Evolutionary conservation across 1,140 invertebrate genomes (phyloP).

Genomic region (Anoplolepis gracilipes): DNA sequence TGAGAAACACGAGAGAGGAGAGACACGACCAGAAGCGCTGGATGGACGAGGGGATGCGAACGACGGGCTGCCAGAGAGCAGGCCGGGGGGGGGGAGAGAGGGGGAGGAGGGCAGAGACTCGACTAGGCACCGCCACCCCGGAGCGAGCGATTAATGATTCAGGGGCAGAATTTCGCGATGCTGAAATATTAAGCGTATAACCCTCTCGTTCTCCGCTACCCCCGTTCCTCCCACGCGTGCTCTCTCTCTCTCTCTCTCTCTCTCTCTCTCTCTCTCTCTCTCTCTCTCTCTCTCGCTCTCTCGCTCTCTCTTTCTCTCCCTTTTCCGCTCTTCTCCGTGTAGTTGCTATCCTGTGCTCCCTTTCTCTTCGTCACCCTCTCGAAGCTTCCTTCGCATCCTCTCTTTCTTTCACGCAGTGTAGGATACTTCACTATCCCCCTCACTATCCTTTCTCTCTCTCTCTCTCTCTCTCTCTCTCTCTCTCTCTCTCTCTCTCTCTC

Average conservation of each 20-base stretch:
- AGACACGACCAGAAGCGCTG: constrained; percentile 23
- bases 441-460: neutral
- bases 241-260: neutral
- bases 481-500: constrained; percentile 56
- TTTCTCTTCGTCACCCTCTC: constrained; percentile 17
- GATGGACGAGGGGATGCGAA: constrained; percentile 36
- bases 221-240: too few species aligned
- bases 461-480: constrained; percentile 42
- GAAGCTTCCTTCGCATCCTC: constrained; percentile 44
- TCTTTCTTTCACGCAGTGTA: constrained; percentile 51
- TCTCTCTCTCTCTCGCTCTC: too few species aligned
- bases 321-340: constrained; percentile 64
- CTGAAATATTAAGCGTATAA: constrained; percentile 83
- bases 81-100: neutral
- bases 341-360: constrained; percentile 71
- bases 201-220: constrained; percentile 75
- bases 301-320: constrained; percentile 52
- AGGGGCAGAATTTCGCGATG: constrained; percentile 83
- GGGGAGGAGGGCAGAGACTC: constrained; percentile 51
- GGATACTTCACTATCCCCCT: constrained; percentile 39
- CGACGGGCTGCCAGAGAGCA: neutral
- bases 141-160: constrained; percentile 81
- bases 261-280: constrained; percentile 12
- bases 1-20: constrained; percentile 49
- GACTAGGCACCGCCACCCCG: constrained; percentile 74